These are phyloP conservation scores for Eupithecia dodoneata DNA, from an alignment of 2,888 invertebrate species.

Conservation along the genomic window DNA sequence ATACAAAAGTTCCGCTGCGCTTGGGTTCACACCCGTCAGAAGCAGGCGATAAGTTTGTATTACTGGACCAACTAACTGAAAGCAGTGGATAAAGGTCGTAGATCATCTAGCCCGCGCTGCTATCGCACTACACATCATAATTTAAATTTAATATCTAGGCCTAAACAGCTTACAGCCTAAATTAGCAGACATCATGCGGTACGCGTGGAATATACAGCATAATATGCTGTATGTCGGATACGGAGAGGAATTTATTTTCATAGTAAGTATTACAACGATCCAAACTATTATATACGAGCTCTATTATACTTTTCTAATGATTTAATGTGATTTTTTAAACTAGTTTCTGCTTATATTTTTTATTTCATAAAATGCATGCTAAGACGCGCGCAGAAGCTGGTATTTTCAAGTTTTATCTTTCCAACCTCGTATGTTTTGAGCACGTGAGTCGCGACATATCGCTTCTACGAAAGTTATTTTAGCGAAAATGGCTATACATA, in stretches of 20 bases:
- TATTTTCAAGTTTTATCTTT: neutral
- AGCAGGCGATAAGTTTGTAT: constrained; percentile 17
- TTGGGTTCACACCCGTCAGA: constrained; percentile 30
- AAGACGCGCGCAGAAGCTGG: neutral
- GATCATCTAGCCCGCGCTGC: neutral
- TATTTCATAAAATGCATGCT: neutral
- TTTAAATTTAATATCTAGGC: neutral
- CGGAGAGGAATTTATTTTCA: too few relatives aligned
- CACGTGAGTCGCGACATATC: neutral
- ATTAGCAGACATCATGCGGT: too few relatives aligned
- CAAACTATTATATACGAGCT: too few relatives aligned
- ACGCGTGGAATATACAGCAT: too few relatives aligned
- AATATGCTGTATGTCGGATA: too few relatives aligned
- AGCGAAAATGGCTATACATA: neutral
- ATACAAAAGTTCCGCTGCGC: constrained; percentile 30
- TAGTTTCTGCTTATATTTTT: too few relatives aligned
- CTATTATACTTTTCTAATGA: too few relatives aligned
- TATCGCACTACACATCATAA: neutral
- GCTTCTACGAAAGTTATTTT: neutral
- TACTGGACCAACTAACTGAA: neutral
- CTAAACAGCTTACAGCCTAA: neutral
- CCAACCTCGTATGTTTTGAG: constrained; percentile 1
- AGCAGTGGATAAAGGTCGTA: neutral
- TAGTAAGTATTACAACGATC: too few relatives aligned
- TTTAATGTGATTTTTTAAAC: too few relatives aligned